Base-by-base conservation (phyloP, 2,113 vertebrate genomes). In the Polypterus bichir region DNA sequence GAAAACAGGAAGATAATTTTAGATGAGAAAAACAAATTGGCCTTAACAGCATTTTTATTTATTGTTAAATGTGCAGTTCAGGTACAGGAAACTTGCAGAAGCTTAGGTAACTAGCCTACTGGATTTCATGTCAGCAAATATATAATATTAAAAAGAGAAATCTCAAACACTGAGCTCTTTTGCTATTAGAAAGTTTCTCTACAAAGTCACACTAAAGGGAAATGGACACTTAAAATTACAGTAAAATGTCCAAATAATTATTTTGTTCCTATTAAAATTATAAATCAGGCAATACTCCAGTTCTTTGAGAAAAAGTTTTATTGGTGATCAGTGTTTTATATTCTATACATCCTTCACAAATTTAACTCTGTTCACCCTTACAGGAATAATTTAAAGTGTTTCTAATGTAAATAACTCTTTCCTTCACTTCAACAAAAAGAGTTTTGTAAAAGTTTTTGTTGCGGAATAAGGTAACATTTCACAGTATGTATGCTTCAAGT, bases 401-500 rank as follows among this genome's bases (percentile, higher is more conserved):
- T 60, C 69, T 63, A 74, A 70, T 74, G 54, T 63, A 68, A 67
- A 7, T 65, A 66, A 66, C 64, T 74, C 77, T 76, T 78, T 76
- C 79, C 80, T 78, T 86, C 83, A 86, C 84, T 78, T 80, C 80
- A 88, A 88, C 73, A 81, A 86, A 84, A 82, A 86, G 90, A 91
- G 81, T 81, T 80, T 86, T 79, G 80, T 85, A 88, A 89, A 86
- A 89, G 86, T 91, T 91, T 91, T 89, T 79, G 73, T 83, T 82
- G 77, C 85, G 77, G 86, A 92, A 89, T 89, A 91, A 97, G 92
- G 93, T 96, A 93, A 94, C 88, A 90, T 87, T 97, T 97, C 92
- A 98, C 93, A 97, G 93, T 97, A 94, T 81, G 93, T 88, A 90
- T 87, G 81, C 86, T 96, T 95, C 92, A 94, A 93, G 91, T 93